Base-by-base conservation (phyloP, 2,888 invertebrate species). In the Dasysyrphus tricinctus region DNA sequence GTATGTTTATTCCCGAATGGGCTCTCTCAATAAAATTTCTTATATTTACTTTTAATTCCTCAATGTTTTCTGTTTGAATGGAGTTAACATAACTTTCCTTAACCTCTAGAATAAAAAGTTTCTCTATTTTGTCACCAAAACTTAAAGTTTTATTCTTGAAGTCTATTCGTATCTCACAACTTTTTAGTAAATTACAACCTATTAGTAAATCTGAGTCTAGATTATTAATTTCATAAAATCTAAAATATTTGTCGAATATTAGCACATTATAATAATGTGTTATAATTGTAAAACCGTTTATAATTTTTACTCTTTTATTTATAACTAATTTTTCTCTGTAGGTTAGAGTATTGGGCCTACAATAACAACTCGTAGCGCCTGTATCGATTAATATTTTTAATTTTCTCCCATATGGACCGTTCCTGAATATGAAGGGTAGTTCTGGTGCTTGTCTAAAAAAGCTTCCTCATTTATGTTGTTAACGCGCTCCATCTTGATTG, bases 221-320 rank as follows among this genome's bases (percentile, higher is more conserved):
- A 16, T 49, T 49, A 9, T 51, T n/a, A 11, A 67, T 19, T 42
- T 67, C 67, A 67, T 67, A 67, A 34, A 67, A 67, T 51, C 49
- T 32, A 6, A 47, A 19, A 5, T 11, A 16, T 67, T 29, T 49
- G 5, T 34, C 67, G 5, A 67, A 67, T 3, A 67, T 67, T 6
- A 14, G 8, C 1, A 65, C 44, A 34, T 65, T 16, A 32, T 65
- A 65, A n/a, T 7, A 54, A n/a, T 54, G n/a, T 8, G 1, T 14
- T 7, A 29, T 54, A 3, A 32, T 32, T 54, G 32, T 54, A 7
- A 7, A 54, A n/a, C 29, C 54, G 9, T 32, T 54, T 14, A 54
- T 32, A 1, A 32, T 54, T 32, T 7, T 54, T 3, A 54, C 54
- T 32, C 29, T 14, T 54, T 54, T 54, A 7, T 54, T 54, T 54